Evolutionary conservation across 2,113 vertebrate genomes (phyloP).

Genomic region (Regulus satrapa): DNA sequence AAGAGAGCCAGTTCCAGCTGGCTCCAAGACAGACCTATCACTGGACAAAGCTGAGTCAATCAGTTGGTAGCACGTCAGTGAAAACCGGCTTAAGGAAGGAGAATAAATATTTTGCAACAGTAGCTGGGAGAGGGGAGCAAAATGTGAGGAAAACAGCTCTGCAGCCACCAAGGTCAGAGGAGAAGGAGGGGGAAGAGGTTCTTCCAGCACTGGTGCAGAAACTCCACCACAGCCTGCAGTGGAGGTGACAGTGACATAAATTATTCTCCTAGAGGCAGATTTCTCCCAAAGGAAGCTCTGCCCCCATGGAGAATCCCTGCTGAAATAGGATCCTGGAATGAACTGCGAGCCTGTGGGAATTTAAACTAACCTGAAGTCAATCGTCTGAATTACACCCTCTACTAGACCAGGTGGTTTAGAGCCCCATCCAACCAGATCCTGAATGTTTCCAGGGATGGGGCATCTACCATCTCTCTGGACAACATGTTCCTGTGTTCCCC

Average conservation of each 20-base stretch:
- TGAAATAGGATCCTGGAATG: neutral
- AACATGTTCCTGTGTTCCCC: neutral
- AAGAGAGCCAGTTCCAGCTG: neutral
- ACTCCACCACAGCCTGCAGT: neutral
- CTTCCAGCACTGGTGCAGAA: neutral
- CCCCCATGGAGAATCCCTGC: too few species aligned
- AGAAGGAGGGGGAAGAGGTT: neutral
- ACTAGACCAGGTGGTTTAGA: neutral
- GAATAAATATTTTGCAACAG: neutral
- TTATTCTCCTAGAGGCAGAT: fast-evolving
- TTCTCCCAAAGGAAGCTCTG: neutral
- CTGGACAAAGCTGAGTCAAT: neutral
- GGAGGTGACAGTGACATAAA: neutral
- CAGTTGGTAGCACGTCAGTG: neutral
- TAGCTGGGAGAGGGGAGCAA: neutral
- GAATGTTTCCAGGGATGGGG: neutral
- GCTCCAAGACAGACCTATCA: neutral
- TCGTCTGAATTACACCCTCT: fast-evolving
- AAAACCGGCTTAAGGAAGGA: neutral
- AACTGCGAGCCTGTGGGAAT: neutral
- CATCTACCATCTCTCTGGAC: neutral
- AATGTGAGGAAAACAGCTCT: neutral
- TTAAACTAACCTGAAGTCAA: neutral
- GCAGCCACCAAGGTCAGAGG: neutral
- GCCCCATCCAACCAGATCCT: neutral